Evolutionary conservation across 2,888 invertebrate genomes (phyloP).

Genomic region (Frankliniella intonsa): DNA sequence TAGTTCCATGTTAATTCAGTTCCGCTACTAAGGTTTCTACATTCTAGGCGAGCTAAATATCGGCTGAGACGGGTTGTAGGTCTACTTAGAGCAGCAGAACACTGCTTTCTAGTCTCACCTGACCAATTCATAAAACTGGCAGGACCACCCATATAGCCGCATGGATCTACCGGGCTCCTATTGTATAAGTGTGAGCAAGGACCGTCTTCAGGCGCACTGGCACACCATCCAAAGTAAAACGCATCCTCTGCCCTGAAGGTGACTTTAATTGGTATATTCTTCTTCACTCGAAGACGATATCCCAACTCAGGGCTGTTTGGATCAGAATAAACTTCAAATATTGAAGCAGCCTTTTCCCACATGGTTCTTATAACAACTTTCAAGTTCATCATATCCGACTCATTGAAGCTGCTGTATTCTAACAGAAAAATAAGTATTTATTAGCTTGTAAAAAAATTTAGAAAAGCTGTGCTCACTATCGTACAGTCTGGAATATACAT

Average conservation of each 20-base stretch:
- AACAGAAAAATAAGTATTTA: background rate
- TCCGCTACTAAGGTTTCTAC: background rate
- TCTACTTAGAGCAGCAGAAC: background rate
- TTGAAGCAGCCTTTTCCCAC: background rate
- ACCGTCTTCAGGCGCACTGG: background rate
- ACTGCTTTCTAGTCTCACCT: background rate
- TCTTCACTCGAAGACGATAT: background rate
- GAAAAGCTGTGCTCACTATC: no score
- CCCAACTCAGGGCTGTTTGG: background rate
- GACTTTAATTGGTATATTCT: background rate
- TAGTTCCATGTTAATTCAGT: background rate
- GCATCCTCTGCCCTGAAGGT: background rate
- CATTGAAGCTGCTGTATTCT: background rate
- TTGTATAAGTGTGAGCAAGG: slow-evolving; percentile 8
- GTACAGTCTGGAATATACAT: no score
- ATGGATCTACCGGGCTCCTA: background rate
- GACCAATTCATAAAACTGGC: background rate
- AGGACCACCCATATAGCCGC: background rate
- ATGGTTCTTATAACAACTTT: background rate
- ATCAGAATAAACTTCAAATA: background rate
- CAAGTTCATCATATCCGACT: background rate
- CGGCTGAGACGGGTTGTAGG: background rate
- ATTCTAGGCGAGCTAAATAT: background rate
- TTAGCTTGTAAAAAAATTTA: no score
- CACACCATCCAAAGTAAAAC: background rate